Evolutionary conservation across 23 tunicate species (phyloP).

Genomic region (Oikopleura vanhoeffeni): DNA sequence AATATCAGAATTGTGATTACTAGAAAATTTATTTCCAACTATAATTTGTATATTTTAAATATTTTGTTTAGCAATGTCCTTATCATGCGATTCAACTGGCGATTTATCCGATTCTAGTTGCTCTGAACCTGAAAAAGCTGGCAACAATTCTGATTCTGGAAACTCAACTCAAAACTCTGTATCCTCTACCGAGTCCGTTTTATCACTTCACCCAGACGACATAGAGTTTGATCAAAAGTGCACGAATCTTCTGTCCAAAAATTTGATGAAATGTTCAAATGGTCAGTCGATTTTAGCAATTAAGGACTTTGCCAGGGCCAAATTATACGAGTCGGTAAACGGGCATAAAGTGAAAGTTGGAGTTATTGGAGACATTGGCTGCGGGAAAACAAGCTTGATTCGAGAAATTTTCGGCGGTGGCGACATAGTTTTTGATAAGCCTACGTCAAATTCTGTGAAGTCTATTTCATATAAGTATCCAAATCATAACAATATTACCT

Average conservation of each 20-base stretch:
- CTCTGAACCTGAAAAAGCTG: neutral
- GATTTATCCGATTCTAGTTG: neutral
- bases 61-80: neutral
- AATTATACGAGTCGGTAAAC: neutral
- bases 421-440: neutral
- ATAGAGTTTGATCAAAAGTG: neutral
- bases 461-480: neutral
- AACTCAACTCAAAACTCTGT: slow-evolving; percentile 3
- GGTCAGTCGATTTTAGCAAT: neutral
- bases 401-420: neutral
- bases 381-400: neutral
- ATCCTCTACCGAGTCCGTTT: slow-evolving; percentile 6
- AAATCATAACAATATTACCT: neutral
- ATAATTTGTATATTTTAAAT: no score
- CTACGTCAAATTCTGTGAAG: neutral
- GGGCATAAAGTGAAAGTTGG: neutral
- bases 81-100: neutral
- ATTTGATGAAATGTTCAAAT: neutral
- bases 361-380: neutral
- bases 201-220: slow-evolving; percentile 10
- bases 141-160: slow-evolving; percentile 4
- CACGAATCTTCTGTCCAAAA: neutral
- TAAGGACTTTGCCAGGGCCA: neutral
- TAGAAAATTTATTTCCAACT: no score
- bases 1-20: no score